These are phyloP conservation scores for Buathra laborator DNA, from an alignment of 2,888 invertebrate species.

Conservation along the genomic window DNA sequence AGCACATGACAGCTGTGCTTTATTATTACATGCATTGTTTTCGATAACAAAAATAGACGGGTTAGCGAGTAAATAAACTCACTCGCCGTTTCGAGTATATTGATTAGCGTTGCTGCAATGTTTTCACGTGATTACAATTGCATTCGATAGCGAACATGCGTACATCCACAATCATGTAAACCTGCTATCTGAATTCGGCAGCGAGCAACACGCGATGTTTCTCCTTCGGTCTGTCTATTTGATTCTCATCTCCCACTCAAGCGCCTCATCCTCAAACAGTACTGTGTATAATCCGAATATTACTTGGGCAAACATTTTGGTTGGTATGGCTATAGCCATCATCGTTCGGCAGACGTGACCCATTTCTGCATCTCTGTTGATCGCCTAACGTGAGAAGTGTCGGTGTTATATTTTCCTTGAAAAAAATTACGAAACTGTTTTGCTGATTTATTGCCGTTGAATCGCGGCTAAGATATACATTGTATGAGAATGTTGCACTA, in stretches of 20 bases:
- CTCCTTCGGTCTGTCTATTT: conserved; percentile 21
- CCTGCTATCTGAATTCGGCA: conserved; percentile 32
- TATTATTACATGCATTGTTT: too few species aligned
- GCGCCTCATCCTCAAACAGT: conserved; percentile 46
- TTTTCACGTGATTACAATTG: conserved; percentile 40
- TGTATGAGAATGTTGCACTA: too few species aligned
- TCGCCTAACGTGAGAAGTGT: too few species aligned
- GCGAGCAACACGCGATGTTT: conserved; percentile 23
- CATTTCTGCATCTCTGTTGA: too few species aligned
- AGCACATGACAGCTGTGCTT: too few species aligned
- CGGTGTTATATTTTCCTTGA: too few species aligned
- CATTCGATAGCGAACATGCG: conserved; percentile 10
- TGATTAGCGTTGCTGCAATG: conserved; percentile 25
- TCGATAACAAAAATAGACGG: background rate
- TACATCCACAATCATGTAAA: conserved; percentile 1
- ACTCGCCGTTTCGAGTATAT: conserved; percentile 13
- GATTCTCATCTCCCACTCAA: conserved; percentile 44
- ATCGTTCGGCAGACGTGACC: background rate
- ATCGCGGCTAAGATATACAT: too few species aligned
- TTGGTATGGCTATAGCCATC: background rate
- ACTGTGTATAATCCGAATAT: conserved; percentile 77
- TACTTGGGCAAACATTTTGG: conserved; percentile 76
- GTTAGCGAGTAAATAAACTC: background rate
- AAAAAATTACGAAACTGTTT: too few species aligned
- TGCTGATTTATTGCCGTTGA: too few species aligned